A percentile compares a stretch with the other conserved stretches of the same genome.
Evolutionary conservation across 1,140 invertebrate genomes (phyloP).

Genomic region (Drosophila busckii): DNA sequence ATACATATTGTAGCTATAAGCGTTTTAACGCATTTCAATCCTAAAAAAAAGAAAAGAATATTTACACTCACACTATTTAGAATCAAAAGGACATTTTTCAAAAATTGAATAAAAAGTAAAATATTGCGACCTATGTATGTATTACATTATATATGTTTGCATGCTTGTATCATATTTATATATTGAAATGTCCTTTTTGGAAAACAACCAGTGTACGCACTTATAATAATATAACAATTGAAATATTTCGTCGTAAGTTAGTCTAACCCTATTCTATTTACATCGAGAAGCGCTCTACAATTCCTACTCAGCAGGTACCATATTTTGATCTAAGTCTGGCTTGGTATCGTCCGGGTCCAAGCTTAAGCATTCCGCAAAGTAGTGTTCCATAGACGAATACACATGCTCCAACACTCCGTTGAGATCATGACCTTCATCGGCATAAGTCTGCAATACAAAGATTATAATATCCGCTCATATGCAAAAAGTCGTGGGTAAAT

Average conservation of each 20-base stretch:
- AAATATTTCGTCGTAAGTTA: slow-evolving; percentile 18
- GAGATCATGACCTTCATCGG: slow-evolving; percentile 89
- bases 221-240: slow-evolving; percentile 27
- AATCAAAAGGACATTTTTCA: too few relatives aligned
- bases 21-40: too few relatives aligned
- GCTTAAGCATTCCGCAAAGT: slow-evolving; percentile 89
- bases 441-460: slow-evolving; percentile 84
- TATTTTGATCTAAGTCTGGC: slow-evolving; percentile 70
- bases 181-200: slow-evolving; percentile 7
- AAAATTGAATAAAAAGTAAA: too few relatives aligned
- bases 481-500: too few relatives aligned
- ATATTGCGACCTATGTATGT: slow-evolving; percentile 4
- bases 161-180: slow-evolving; percentile 1
- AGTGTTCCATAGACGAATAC: slow-evolving; percentile 92
- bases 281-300: slow-evolving; percentile 16
- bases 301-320: slow-evolving; percentile 67
- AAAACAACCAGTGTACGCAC: slow-evolving; percentile 19
- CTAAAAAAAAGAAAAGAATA: too few relatives aligned
- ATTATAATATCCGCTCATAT: too few relatives aligned
- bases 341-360: slow-evolving; percentile 85
- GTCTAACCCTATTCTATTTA: slow-evolving; percentile 37
- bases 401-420: slow-evolving; percentile 89
- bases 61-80: too few relatives aligned
- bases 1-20: too few relatives aligned
- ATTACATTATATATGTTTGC: slow-evolving; percentile 6